A percentile compares a stretch with the other conserved stretches of the same genome.
These are phyloP conservation scores for Spinus olivaceus DNA, from an alignment of 2,797 vertebrate species.

Conservation along the genomic window DNA sequence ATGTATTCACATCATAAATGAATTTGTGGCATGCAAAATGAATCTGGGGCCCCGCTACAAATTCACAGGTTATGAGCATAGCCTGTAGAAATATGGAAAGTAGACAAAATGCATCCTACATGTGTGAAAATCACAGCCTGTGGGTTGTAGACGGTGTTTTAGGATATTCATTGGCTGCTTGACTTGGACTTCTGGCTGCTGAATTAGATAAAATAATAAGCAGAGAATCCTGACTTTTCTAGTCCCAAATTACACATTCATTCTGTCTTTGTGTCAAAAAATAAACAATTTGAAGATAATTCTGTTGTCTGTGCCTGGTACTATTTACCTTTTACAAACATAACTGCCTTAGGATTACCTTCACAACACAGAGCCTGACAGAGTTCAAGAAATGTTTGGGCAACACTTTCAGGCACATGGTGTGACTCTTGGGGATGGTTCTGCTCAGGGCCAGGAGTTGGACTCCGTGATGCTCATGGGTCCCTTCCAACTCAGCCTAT, in stretches of 20 bases:
- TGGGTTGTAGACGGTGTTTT: neutral
- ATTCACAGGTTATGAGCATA: neutral
- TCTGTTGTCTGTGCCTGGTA: neutral
- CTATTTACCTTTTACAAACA: neutral
- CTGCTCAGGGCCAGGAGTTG: neutral
- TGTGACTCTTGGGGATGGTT: neutral
- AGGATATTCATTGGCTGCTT: neutral
- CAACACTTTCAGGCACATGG: neutral
- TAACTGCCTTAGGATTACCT: neutral
- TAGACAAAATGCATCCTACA: neutral
- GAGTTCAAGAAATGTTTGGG: neutral
- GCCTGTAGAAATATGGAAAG: neutral
- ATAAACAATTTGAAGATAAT: neutral
- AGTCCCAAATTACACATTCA: neutral
- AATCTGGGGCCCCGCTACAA: neutral
- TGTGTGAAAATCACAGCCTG: neutral
- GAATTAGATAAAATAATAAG: neutral
- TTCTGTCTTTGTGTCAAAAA: neutral
- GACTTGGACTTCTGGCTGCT: neutral
- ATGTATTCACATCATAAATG: neutral
- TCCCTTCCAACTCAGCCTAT: neutral
- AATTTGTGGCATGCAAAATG: neutral
- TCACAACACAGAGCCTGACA: neutral
- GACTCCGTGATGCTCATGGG: neutral
- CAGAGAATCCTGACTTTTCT: neutral